Evolutionary conservation across 2,797 vertebrate genomes (phyloP).

Genomic region (Pseudocheirus occidentalis): DNA sequence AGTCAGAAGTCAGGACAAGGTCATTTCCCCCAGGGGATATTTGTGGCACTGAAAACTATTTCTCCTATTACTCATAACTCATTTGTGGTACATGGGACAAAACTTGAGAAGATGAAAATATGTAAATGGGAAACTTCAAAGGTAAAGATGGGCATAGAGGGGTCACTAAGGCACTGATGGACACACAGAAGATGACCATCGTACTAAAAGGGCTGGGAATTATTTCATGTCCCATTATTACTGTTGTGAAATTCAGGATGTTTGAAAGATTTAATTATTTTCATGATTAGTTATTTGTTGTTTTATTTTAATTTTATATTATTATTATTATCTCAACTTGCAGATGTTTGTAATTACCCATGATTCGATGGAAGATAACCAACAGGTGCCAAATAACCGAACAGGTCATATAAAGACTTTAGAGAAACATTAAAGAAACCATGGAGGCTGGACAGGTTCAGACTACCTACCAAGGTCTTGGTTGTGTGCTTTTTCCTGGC

Average conservation of each 20-base stretch:
- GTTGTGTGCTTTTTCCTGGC: slow-evolving; percentile 98
- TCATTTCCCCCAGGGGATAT: not conserved
- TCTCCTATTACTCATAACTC: not conserved
- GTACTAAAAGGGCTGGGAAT: not conserved
- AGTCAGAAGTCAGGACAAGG: not conserved
- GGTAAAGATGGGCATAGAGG: not conserved
- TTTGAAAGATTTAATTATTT: not conserved
- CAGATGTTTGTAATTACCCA: not conserved
- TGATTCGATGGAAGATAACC: not conserved
- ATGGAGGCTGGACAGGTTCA: not conserved
- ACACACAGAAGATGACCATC: rapidly evolving
- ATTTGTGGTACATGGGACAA: not conserved
- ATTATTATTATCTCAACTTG: not conserved
- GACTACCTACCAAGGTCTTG: slow-evolving; percentile 93
- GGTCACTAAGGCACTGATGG: rapidly evolving
- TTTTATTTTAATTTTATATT: not conserved
- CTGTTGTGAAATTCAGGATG: not conserved
- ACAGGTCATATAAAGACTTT: rapidly evolving
- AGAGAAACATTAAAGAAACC: not conserved
- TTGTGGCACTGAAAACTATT: not conserved
- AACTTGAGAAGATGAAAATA: not conserved
- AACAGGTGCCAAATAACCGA: not conserved
- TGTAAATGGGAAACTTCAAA: not conserved
- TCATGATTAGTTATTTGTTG: not conserved
- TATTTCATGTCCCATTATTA: rapidly evolving